Conservation (phyloP, 2,888 invertebrate genomes). For the Scrobipalpa costella region DNA sequence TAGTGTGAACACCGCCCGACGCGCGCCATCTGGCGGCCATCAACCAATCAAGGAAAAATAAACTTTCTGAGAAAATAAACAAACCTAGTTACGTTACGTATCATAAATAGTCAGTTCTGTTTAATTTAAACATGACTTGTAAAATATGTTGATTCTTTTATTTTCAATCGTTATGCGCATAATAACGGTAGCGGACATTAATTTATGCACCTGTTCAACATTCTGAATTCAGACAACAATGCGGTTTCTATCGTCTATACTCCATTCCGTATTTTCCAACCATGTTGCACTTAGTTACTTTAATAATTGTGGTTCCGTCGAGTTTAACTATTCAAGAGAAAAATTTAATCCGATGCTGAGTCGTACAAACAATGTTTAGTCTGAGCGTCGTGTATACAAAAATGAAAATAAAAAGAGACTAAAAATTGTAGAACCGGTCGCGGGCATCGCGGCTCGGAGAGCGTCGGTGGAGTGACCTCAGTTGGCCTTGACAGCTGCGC, state of each 20-base stretch:
- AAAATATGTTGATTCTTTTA: conserved; percentile 22
- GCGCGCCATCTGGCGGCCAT: conserved; percentile 75
- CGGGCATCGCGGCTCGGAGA: conserved; percentile 73
- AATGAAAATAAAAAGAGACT: conserved; percentile 80
- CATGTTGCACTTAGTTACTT: background rate
- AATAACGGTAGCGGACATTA: conserved; percentile 23
- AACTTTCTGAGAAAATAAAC: conserved; percentile 73
- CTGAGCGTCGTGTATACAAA: conserved; percentile 78
- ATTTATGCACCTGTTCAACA: conserved; percentile 24
- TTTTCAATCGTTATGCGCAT: conserved; percentile 14
- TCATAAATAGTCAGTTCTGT: conserved; percentile 67
- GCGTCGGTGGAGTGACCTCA: conserved; percentile 79
- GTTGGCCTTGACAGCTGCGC: conserved; percentile 78
- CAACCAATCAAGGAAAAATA: conserved; percentile 72
- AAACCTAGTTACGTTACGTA: conserved; percentile 47
- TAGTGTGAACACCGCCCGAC: conserved; percentile 54
- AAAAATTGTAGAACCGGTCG: conserved; percentile 80
- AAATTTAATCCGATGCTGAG: conserved; percentile 74
- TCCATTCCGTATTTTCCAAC: conserved; percentile 1
- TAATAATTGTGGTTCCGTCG: background rate
- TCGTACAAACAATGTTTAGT: conserved; percentile 80
- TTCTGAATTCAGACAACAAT: conserved; percentile 11
- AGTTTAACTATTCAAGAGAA: conserved; percentile 65
- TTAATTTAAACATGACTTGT: conserved; percentile 44
- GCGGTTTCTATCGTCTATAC: background rate